phyloP scores from a whole-genome alignment of 2,113 vertebrate species.

The Trogon melanurus region DNA sequence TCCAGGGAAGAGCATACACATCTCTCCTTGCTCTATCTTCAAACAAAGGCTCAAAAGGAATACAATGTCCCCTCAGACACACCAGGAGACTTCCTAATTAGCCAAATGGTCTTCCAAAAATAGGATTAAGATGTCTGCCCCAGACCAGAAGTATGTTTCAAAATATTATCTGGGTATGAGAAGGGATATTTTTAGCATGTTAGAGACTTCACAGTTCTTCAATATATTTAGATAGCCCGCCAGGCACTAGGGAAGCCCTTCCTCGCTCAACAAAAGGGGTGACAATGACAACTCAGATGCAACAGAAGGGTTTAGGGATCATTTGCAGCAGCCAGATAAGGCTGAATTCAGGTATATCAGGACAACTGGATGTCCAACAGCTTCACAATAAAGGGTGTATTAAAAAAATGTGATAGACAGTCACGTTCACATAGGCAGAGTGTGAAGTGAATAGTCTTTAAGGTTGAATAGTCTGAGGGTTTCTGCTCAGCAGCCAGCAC shows the following conservation, averaged over 20 bases:
- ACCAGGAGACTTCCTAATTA: neutral
- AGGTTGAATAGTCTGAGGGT: too few species aligned
- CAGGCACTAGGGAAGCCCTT: neutral
- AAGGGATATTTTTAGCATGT: neutral
- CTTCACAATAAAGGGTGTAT: neutral
- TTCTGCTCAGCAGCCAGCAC: neutral
- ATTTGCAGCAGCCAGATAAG: neutral
- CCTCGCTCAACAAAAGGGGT: neutral
- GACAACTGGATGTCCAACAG: neutral
- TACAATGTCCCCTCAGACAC: neutral
- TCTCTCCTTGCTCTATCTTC: neutral
- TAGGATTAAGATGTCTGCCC: neutral
- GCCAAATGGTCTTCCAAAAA: neutral
- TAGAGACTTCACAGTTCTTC: neutral
- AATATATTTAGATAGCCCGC: neutral
- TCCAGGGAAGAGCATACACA: neutral
- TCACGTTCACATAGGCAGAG: neutral
- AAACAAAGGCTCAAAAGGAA: neutral
- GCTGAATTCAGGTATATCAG: neutral
- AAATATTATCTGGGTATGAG: neutral
- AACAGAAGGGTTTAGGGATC: neutral
- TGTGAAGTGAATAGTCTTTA: neutral
- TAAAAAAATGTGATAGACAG: neutral
- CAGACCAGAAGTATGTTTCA: neutral
- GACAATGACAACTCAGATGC: neutral